Evolutionary conservation across 2,888 invertebrate species (phyloP).

Genomic region (Adelphocoris suturalis): DNA sequence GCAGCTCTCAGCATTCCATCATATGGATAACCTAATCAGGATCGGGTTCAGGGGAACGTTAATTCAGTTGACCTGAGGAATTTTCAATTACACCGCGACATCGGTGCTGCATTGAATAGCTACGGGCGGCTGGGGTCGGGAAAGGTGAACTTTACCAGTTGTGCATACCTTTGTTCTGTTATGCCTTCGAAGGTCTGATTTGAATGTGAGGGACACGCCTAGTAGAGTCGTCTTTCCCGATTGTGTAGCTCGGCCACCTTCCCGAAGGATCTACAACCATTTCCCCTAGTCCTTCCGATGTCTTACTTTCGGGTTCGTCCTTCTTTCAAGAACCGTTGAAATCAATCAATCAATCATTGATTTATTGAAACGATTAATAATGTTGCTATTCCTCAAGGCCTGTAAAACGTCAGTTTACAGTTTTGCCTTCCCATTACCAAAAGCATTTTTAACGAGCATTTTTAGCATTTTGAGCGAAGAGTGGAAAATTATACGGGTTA

Average conservation of each 20-base stretch:
- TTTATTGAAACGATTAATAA: no score
- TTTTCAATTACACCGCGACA: slow-evolving; percentile 36
- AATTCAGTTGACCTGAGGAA: slow-evolving; percentile 1
- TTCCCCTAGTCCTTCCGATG: no score
- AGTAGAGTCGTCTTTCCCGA: neutral
- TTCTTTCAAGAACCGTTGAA: no score
- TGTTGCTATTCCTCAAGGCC: no score
- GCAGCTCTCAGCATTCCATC: slow-evolving; percentile 27
- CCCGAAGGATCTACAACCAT: no score
- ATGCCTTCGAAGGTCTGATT: slow-evolving; percentile 51
- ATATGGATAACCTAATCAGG: slow-evolving; percentile 14
- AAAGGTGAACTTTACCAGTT: slow-evolving; percentile 19
- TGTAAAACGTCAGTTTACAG: no score
- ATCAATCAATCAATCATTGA: no score
- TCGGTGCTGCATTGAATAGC: slow-evolving; percentile 18
- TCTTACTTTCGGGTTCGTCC: no score
- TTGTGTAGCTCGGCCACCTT: neutral
- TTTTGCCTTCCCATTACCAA: no score
- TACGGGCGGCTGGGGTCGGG: neutral
- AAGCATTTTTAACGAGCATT: no score
- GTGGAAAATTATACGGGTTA: no score
- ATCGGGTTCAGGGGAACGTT: slow-evolving; percentile 17
- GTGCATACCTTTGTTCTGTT: slow-evolving; percentile 48
- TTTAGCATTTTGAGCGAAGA: no score
- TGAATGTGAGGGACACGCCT: slow-evolving; percentile 48